These are phyloP conservation scores for Elachura formosa DNA, from an alignment of 2,113 vertebrate species.

Conservation along the genomic window DNA sequence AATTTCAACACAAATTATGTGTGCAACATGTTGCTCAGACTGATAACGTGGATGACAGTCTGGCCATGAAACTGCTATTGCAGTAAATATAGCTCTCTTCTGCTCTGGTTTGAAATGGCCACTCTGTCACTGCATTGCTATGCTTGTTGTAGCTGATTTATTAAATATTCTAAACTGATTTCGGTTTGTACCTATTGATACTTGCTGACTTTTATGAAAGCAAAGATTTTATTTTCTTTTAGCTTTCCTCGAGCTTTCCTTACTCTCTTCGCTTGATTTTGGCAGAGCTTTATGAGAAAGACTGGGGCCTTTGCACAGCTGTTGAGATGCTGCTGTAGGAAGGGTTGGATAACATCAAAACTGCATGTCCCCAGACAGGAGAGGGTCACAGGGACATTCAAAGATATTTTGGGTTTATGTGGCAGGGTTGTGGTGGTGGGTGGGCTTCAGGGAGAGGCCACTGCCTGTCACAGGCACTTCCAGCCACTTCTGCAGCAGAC, in stretches of 20 bases:
- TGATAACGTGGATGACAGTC: not conserved
- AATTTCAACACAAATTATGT: not conserved
- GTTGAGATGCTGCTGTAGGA: not conserved
- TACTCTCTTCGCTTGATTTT: not conserved
- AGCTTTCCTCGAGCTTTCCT: not conserved
- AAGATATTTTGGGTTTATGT: not conserved
- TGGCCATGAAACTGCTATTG: not conserved
- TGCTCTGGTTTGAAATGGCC: not conserved
- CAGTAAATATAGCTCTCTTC: not conserved
- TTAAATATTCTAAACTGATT: not conserved
- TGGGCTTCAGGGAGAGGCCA: not conserved
- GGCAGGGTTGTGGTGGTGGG: not conserved
- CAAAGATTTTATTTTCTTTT: not conserved
- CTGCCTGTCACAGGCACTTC: not conserved
- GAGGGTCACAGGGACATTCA: not conserved
- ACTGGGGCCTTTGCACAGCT: not conserved
- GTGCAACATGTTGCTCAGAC: not conserved
- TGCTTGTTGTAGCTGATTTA: not conserved
- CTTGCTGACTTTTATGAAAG: not conserved
- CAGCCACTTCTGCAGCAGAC: not conserved
- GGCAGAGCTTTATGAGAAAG: not conserved
- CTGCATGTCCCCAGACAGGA: rapidly evolving
- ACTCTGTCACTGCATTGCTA: not conserved
- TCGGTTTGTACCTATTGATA: not conserved
- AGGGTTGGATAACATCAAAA: not conserved